Evolutionary conservation across 2,888 invertebrate genomes (phyloP), one percentile per base, ranked within the genome.

Genomic region (Dexiosoma caninum): DNA sequence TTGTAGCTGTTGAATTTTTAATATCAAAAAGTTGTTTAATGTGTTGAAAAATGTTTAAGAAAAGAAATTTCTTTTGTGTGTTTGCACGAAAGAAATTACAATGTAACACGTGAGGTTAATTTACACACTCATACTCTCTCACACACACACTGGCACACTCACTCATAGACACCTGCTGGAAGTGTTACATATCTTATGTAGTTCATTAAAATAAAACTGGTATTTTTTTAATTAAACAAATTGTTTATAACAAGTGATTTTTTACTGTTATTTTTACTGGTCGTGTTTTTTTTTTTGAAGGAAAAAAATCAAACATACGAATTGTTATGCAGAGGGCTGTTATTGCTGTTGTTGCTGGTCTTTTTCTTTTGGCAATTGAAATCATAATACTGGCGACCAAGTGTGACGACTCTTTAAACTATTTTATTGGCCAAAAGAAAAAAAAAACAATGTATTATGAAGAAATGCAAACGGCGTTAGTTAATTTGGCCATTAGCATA

Each of bases 41-140:
- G 14, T n/a, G n/a, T 14, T 66, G 30, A 14, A n/a, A n/a, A 64
- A 37, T 55, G 55, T 37, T 64, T 51, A 64, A 19, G 46, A 66
- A 37, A 57, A 62, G 42, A 35, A 37, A 23, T 23, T 19, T 51
- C 14, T 51, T 32, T 2, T 16, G 19, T 21, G 35, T 37, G 14
- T 42, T 9, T 59, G 37, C 19, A 14, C 35, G 10, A 3, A 46
- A 57, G 40, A 49, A 59, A 55, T 57, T 49, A n/a, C n/a, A n/a
- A n/a, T n/a, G 23, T 53, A 72, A 27, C 72, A 72, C 72, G 62
- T 72, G 72, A 55, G 72, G 62, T 53, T 72, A 72, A 53, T 62
- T 51, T 60, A 62, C 51, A 32, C 9, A 23, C 10, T 44, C 10
- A 27, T 27, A 6, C 27, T 5, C 27, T 27, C 3, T 27, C 6